Percentiles rank a stretch among this genome's conserved stretches.
These are phyloP conservation scores for Acronicta leporina DNA, from an alignment of 2,888 invertebrate species.

Conservation along the genomic window DNA sequence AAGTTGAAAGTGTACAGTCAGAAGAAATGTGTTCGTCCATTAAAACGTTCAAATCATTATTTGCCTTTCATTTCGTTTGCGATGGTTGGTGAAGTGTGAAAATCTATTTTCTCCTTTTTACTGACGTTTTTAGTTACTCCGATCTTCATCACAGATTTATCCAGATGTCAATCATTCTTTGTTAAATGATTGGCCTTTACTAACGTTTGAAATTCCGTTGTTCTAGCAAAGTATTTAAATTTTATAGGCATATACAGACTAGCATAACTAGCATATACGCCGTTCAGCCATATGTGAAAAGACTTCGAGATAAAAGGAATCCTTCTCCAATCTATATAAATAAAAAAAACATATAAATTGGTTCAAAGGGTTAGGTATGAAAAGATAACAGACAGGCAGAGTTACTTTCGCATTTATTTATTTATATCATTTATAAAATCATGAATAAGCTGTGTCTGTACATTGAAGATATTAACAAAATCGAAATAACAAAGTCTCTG, in stretches of 20 bases:
- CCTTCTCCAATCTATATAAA: too few relatives aligned
- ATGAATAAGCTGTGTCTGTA: too few relatives aligned
- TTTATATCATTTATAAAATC: too few relatives aligned
- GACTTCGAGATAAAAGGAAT: too few relatives aligned
- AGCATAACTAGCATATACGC: too few relatives aligned
- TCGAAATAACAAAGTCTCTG: too few relatives aligned
- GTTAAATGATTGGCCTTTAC: background rate
- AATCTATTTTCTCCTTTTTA: constrained; percentile 44
- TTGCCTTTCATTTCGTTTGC: constrained; percentile 43
- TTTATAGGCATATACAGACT: background rate
- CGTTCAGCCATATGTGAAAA: too few relatives aligned
- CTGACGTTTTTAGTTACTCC: constrained; percentile 30
- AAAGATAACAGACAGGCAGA: too few relatives aligned
- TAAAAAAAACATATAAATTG: too few relatives aligned
- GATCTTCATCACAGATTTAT: constrained; percentile 44
- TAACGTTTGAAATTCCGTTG: background rate
- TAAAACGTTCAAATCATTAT: constrained; percentile 34
- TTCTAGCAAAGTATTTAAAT: background rate
- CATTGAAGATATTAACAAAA: too few relatives aligned
- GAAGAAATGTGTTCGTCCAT: constrained; percentile 32
- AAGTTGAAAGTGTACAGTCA: constrained; percentile 48
- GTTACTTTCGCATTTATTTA: too few relatives aligned
- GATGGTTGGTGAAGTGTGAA: constrained; percentile 35
- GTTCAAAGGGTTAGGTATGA: too few relatives aligned
- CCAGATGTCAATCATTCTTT: constrained; percentile 29